Base-by-base conservation (phyloP, 1,140 invertebrate genomes). In the Campoletis sonorensis region DNA sequence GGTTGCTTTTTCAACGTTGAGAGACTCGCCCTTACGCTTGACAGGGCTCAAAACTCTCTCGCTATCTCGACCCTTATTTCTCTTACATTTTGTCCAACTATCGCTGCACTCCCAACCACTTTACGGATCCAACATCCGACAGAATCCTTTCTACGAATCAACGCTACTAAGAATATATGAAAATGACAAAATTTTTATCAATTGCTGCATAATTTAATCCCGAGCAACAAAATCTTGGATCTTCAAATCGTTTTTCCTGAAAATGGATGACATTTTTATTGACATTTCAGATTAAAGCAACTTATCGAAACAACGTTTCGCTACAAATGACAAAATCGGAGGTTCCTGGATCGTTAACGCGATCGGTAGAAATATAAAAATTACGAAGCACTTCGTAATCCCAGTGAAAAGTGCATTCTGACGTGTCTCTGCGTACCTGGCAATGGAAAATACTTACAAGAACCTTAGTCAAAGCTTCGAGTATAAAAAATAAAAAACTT, bases 161-260 rank as follows among this genome's bases (percentile, higher is more conserved):
- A 70, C 33, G 67, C 4, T 5, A 70, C 2, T 45, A 18, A 70
- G 15, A 70, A 70, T 18, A 16, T 10, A 26, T 4, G 21, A 64
- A 64, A 26, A 27, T n/a, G n/a, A 64, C 27, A 64, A 64, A 5
- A 10, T 45, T 33, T 7, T 45, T 45, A 5, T 45, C 11, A 1
- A 11, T 13, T 45, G 8, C 3, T 3, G 40, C 37, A 37, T 4
- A 45, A 0, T 45, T 45, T 10, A 45, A 1, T 11, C 5, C 40
- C 5, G 13, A 45, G 40, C 11, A 45, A 45, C 40, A 11, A 45
- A 45, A 45, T 37, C 37, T 4, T 37, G 37, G 37, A 37, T 37
- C n/a, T n/a, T n/a, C 49, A 81, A 79, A 67, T 80, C 71, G 88
- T 87, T 85, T 83, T 84, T 84, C 77, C 80, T 49, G 67, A 78